Evolutionary conservation across 2,797 vertebrate species (phyloP), one percentile per base, ranked within the genome.

Genomic region (Rousettus madagascariensis): DNA sequence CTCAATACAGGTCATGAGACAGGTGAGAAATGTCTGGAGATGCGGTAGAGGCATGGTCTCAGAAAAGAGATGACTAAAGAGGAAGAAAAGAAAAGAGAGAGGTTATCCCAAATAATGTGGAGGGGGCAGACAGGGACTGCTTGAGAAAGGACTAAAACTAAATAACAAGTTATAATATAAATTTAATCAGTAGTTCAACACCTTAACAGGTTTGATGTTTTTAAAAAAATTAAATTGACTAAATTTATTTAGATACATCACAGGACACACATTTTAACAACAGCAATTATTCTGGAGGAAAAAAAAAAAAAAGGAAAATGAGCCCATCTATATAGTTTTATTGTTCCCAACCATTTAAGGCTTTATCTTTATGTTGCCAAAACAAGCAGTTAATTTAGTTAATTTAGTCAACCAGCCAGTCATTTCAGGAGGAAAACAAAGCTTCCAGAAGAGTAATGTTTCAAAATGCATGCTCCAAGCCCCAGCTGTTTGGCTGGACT

Each of bases 401-500:
- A 89, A 84, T 94, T 90, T 66, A 86, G 69, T 78, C 74, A 96
- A 86, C 61, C 51, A 89, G 69, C 74, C 61, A 13, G 68, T 80
- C 75, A 82, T 86, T 95, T 68, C 69, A 90, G 55, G 63, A 91
- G 69, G 22, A 71, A 90, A 96, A 68, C 65, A 49, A 65, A 26
- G 43, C 78, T 92, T 96, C 92, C 49, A 33, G 75, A 95, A 36
- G 74, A 96, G 24, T 83, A 30, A 55, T 83, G 30, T 89, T 91
- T 90, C 90, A 65, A 43, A 90, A 95, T 13, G 41, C 38, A 17
- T 43, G 71, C 55, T 61, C 53, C 33, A 68, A 94, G 61, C 65
- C 87, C 89, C 96, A 96, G 82, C 82, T 90, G 90, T 88, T 97
- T 96, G 94, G 95, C 90, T 96, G 91, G 59, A 90, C 72, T 87